Evolutionary conservation across 2,113 vertebrate genomes (phyloP).

Genomic region (Pimephales promelas): DNA sequence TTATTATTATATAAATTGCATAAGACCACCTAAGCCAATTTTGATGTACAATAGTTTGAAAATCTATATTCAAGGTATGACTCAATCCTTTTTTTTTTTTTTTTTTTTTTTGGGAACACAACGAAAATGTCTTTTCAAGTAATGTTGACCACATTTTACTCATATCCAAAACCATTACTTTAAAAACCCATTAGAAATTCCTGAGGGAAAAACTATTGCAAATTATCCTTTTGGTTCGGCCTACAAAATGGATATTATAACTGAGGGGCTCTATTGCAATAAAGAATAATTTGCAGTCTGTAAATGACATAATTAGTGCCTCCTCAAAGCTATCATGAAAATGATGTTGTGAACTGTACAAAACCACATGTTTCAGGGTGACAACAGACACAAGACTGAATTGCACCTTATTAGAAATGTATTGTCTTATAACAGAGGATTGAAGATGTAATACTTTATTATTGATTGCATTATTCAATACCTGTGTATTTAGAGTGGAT

Average conservation of each 20-base stretch:
- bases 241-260: background rate
- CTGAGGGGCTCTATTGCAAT: slow-evolving; percentile 1
- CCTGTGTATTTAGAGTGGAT: background rate
- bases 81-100: background rate
- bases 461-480: background rate
- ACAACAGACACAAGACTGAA: background rate
- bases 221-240: background rate
- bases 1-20: too few species aligned
- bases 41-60: background rate
- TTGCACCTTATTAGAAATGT: background rate
- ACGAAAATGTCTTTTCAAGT: background rate
- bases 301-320: background rate
- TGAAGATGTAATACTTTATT: background rate
- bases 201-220: background rate
- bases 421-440: background rate
- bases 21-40: too few species aligned
- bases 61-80: background rate
- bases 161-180: background rate
- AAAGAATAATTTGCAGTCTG: background rate
- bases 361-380: background rate
- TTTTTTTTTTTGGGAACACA: too few species aligned
- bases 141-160: slow-evolving; percentile 7
- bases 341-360: background rate
- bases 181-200: background rate
- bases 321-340: background rate